Conservation (phyloP, 30 jellyfish, hydroid and myxozoan species). For the Hydra vulgaris region DNA sequence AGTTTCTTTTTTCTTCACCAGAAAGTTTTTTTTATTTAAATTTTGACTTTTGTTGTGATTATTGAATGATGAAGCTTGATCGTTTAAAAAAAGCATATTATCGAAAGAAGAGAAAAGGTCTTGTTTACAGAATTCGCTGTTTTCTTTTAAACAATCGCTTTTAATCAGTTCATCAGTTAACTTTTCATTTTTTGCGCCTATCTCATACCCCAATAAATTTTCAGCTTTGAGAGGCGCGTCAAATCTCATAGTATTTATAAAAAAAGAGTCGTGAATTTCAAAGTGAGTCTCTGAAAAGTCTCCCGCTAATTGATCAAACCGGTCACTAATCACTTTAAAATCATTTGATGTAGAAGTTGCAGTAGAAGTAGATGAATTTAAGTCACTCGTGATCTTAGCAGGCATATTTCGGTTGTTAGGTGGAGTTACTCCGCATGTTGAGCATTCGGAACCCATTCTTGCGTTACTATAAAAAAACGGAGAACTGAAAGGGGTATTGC, state of each 20-base stretch:
- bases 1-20: background rate
- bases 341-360: background rate
- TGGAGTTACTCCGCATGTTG: constrained; percentile 23
- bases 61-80: background rate
- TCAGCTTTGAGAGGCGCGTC: background rate
- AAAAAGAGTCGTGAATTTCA: background rate
- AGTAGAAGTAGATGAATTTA: background rate
- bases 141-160: background rate
- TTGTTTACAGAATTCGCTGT: too few relatives aligned
- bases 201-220: background rate
- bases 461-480: background rate
- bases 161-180: background rate
- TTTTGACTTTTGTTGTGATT: background rate
- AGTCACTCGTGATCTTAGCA: background rate
- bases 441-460: constrained; percentile 5
- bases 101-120: background rate
- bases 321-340: background rate
- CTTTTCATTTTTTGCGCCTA: background rate
- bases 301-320: background rate
- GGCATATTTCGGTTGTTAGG: constrained; percentile 4
- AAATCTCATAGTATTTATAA: background rate
- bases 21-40: too few relatives aligned
- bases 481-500: background rate
- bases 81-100: background rate
- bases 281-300: background rate